Evolutionary conservation across 2,888 invertebrate species (phyloP).

Genomic region (Lochmaea capreae): DNA sequence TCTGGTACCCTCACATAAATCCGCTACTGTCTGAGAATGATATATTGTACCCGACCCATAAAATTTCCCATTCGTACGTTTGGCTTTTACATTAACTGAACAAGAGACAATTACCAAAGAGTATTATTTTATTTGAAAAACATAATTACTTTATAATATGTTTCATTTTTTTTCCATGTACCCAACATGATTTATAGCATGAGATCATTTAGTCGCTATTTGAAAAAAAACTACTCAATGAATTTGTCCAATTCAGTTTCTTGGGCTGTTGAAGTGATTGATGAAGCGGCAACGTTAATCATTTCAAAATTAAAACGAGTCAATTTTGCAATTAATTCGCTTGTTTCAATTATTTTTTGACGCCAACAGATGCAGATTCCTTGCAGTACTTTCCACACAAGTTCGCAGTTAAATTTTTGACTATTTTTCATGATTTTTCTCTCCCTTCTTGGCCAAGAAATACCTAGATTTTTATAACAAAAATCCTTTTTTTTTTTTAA

Average conservation of each 20-base stretch:
- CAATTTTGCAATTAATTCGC: slow-evolving; percentile 18
- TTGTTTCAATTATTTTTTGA: background rate
- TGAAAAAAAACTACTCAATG: slow-evolving; percentile 35
- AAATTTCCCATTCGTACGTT: slow-evolving; percentile 50
- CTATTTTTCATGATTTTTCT: too few relatives aligned
- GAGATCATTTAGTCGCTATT: slow-evolving; percentile 50
- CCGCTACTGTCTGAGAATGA: slow-evolving; percentile 44
- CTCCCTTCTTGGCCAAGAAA: too few relatives aligned
- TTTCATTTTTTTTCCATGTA: slow-evolving; percentile 50
- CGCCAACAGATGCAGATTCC: too few relatives aligned
- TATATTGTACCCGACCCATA: slow-evolving; percentile 47
- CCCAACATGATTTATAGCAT: slow-evolving; percentile 53
- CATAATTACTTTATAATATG: slow-evolving; percentile 59
- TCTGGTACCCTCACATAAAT: slow-evolving; percentile 8
- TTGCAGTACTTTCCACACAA: too few relatives aligned
- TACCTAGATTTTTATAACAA: too few relatives aligned
- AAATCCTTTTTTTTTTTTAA: too few relatives aligned
- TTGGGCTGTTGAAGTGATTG: slow-evolving; percentile 32
- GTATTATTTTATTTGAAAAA: slow-evolving; percentile 58
- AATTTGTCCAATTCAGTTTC: slow-evolving; percentile 32
- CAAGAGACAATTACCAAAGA: slow-evolving; percentile 56
- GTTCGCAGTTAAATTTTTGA: too few relatives aligned
- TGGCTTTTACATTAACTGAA: slow-evolving; percentile 56
- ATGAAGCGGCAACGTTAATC: slow-evolving; percentile 33
- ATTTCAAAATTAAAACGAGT: slow-evolving; percentile 28